phyloP scores from a whole-genome alignment of 2,113 vertebrate species.

The Cyphomyrus plagiostoma region DNA sequence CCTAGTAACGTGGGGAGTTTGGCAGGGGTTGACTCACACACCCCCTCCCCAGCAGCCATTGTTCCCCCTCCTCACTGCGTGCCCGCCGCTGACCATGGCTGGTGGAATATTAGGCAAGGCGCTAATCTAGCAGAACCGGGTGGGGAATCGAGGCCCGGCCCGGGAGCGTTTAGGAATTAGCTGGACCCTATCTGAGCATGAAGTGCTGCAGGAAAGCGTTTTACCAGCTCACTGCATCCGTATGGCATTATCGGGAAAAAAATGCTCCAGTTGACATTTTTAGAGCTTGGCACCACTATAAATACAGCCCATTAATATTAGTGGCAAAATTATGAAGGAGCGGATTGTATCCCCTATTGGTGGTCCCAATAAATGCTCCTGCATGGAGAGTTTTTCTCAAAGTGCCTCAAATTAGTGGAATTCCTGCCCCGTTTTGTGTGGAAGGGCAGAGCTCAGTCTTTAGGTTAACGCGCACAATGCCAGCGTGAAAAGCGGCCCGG shows the following conservation, averaged over 20 bases:
- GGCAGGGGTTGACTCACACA: background rate
- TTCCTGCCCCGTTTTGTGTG: background rate
- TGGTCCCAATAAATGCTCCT: conserved; percentile 25
- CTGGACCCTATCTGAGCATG: conserved; percentile 49
- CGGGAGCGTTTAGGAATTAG: conserved; percentile 53
- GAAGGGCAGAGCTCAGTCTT: background rate
- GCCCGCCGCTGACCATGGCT: conserved; percentile 55
- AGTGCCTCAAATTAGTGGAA: background rate
- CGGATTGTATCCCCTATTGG: conserved; percentile 54
- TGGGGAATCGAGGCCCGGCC: conserved; percentile 56
- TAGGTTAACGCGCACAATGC: background rate
- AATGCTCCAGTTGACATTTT: conserved; percentile 64
- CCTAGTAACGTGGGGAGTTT: conserved; percentile 24
- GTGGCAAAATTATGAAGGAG: conserved; percentile 48
- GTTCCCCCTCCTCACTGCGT: conserved; percentile 38
- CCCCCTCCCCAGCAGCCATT: conserved; percentile 41
- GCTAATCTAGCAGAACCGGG: conserved; percentile 63
- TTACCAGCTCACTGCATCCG: conserved; percentile 60
- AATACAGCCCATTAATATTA: conserved; percentile 57
- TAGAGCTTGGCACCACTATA: conserved; percentile 51
- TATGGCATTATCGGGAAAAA: conserved; percentile 61
- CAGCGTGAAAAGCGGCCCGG: background rate
- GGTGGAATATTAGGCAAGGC: conserved; percentile 39
- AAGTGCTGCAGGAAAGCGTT: conserved; percentile 55
- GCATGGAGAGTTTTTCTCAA: background rate